Conservation (phyloP, 2,797 vertebrate species). For the Adelosebastes latens region DNA sequence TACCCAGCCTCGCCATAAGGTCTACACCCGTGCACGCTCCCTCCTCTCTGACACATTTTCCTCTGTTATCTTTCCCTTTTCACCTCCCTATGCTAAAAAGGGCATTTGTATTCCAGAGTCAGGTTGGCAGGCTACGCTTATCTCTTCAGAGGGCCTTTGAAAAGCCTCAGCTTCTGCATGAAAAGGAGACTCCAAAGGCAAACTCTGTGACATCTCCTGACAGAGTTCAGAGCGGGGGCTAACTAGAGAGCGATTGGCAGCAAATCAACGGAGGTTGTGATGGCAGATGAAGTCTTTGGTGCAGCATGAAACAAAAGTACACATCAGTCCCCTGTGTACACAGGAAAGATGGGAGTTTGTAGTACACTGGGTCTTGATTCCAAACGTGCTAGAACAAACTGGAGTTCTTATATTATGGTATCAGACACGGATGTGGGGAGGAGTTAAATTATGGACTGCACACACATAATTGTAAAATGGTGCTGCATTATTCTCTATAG, state of each 20-base stretch:
- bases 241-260: conserved; percentile 35
- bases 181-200: conserved; percentile 56
- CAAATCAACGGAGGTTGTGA: conserved; percentile 18
- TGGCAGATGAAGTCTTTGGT: conserved; percentile 24
- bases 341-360: neutral
- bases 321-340: neutral
- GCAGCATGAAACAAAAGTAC: conserved; percentile 18
- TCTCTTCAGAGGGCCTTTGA: conserved; percentile 68
- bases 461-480: neutral
- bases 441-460: neutral
- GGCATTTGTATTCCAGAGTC: conserved; percentile 72
- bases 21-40: conserved; percentile 19
- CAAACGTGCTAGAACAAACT: neutral
- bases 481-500: neutral
- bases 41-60: conserved; percentile 47
- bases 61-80: conserved; percentile 59
- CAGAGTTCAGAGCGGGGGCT: conserved; percentile 44
- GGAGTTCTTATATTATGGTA: neutral
- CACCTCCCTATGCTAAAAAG: conserved; percentile 68
- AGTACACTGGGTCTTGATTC: neutral
- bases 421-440: neutral
- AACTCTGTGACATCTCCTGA: conserved; percentile 62
- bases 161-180: conserved; percentile 56
- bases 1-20: neutral
- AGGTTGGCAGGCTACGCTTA: conserved; percentile 57